These are phyloP conservation scores for Lasioglossum malachurum DNA, from an alignment of 2,888 invertebrate genomes.

Conservation along the genomic window DNA sequence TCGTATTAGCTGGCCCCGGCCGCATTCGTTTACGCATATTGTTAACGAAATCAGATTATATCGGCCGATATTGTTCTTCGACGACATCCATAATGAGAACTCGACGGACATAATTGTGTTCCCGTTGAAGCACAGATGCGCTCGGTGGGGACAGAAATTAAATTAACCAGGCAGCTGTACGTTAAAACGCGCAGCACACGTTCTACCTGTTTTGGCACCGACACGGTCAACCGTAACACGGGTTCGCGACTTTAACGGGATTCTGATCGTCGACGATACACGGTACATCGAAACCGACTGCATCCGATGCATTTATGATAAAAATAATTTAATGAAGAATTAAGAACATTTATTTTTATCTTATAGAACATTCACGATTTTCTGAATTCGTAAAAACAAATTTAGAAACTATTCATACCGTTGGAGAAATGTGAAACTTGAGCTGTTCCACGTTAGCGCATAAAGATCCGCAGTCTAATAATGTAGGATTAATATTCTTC, in stretches of 20 bases:
- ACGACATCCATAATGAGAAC: slow-evolving; percentile 49
- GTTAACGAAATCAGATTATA: slow-evolving; percentile 63
- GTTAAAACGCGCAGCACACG: slow-evolving; percentile 44
- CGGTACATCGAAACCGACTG: neutral
- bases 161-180: slow-evolving; percentile 56
- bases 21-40: slow-evolving; percentile 67
- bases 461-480: no score
- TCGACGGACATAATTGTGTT: slow-evolving; percentile 62
- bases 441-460: no score
- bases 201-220: slow-evolving; percentile 9
- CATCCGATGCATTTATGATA: neutral
- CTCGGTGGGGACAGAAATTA: slow-evolving; percentile 37
- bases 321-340: no score
- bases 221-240: neutral
- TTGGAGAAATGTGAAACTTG: no score
- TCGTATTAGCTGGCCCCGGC: slow-evolving; percentile 27
- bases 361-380: no score
- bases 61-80: slow-evolving; percentile 65
- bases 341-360: no score
- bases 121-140: slow-evolving; percentile 40
- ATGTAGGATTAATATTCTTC: no score
- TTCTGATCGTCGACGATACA: neutral
- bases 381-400: no score
- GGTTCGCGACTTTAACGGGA: neutral
- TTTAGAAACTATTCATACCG: no score